Percentiles rank a stretch among this genome's conserved stretches.
Evolutionary conservation across 2,113 vertebrate species (phyloP).

Genomic region (Chloroceryle aenea): DNA sequence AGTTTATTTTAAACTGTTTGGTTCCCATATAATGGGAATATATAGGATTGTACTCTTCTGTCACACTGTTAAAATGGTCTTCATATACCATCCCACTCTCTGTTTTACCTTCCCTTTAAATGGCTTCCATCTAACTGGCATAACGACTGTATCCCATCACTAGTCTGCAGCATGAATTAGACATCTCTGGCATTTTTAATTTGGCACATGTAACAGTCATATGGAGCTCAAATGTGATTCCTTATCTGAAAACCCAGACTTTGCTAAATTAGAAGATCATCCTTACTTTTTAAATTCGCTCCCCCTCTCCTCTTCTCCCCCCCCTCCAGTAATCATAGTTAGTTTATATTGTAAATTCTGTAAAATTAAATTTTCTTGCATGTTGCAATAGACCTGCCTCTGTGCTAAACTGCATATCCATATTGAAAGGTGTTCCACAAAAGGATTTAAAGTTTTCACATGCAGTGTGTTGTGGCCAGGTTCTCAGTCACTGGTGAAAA

Average conservation of each 20-base stretch:
- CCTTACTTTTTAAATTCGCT: background rate
- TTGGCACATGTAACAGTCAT: background rate
- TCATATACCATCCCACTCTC: background rate
- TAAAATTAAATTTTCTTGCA: background rate
- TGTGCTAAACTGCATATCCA: background rate
- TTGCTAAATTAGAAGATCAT: background rate
- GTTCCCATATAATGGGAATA: background rate
- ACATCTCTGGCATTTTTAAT: background rate
- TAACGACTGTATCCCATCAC: background rate
- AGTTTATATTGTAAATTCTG: background rate
- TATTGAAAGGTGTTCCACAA: background rate
- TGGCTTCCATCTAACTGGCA: background rate
- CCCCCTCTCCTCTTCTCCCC: too few relatives aligned
- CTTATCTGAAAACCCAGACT: slow-evolving; percentile 5
- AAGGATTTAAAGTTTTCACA: background rate
- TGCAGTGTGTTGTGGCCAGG: background rate
- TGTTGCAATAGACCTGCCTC: background rate
- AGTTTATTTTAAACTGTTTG: background rate
- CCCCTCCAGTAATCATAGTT: background rate
- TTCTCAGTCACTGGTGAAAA: background rate
- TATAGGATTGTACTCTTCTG: background rate
- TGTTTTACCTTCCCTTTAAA: slow-evolving; percentile 7
- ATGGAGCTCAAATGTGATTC: background rate
- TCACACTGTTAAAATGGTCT: background rate
- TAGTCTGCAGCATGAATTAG: slow-evolving; percentile 14